phyloP scores from a whole-genome alignment of 2,888 invertebrate genomes.

The Nomada lathburiana region DNA sequence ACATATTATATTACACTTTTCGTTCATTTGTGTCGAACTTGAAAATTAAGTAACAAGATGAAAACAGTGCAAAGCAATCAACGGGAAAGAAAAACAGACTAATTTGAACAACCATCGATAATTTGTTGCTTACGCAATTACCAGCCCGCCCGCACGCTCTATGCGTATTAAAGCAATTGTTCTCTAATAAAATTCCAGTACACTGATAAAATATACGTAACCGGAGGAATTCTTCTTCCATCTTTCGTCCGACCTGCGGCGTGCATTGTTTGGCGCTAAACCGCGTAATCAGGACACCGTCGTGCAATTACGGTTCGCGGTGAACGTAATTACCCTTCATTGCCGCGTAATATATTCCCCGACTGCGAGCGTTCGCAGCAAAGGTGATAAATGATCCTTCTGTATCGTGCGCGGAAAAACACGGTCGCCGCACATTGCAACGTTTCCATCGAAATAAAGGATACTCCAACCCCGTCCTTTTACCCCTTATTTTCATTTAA shows the following conservation, averaged over 20 bases:
- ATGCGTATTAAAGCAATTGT: not conserved
- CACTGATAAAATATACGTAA: not conserved
- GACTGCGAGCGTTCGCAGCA: not conserved
- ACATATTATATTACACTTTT: not conserved
- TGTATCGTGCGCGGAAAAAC: not conserved
- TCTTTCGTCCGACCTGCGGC: not conserved
- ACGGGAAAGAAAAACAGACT: not conserved
- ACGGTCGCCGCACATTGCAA: not conserved
- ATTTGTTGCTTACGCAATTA: not conserved
- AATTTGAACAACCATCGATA: not conserved
- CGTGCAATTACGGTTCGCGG: not conserved
- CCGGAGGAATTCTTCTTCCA: not conserved
- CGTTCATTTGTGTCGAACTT: not conserved
- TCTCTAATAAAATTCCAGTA: not conserved
- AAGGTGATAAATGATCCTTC: not conserved
- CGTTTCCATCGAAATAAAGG: not conserved
- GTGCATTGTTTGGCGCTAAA: not conserved
- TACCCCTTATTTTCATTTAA: not conserved
- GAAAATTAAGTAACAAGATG: not conserved
- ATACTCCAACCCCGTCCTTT: not conserved
- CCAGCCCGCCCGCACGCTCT: not conserved
- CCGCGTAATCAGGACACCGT: not conserved
- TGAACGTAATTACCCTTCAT: not conserved
- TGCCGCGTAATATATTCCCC: not conserved
- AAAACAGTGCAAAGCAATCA: not conserved